phyloP scores from a whole-genome alignment of 2,797 vertebrate genomes.

The Oreochromis grahami region DNA sequence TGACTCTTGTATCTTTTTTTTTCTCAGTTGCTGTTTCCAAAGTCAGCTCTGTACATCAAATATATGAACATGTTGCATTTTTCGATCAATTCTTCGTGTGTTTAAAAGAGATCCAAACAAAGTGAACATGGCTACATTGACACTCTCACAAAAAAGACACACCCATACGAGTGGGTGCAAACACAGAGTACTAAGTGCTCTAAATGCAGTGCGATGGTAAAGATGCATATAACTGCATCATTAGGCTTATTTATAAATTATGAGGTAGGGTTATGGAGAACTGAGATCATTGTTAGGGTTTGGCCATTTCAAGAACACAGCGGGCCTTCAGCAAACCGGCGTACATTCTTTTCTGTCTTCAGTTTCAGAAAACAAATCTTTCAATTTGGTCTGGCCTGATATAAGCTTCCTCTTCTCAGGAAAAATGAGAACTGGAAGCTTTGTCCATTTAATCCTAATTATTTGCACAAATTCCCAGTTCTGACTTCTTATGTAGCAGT shows the following conservation, averaged over 20 bases:
- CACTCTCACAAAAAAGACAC: background rate
- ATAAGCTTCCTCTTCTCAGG: background rate
- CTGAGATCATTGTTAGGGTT: background rate
- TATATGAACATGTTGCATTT: background rate
- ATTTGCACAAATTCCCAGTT: background rate
- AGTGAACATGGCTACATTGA: background rate
- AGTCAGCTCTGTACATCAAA: background rate
- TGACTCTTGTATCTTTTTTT: background rate
- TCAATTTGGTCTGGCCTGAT: background rate
- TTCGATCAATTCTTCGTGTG: background rate
- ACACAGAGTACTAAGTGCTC: constrained; percentile 3
- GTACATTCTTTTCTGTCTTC: background rate
- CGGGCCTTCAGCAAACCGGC: background rate
- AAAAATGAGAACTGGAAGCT: background rate
- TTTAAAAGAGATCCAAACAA: background rate
- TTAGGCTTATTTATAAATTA: background rate
- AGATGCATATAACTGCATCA: background rate
- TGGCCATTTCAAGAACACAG: background rate
- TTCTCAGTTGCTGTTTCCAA: background rate
- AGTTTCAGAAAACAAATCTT: background rate
- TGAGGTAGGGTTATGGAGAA: constrained; percentile 4
- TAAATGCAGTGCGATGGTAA: background rate
- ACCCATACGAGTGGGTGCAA: background rate
- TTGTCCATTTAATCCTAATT: background rate
- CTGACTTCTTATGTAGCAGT: background rate